Evolutionary conservation across 2,888 invertebrate genomes (phyloP).

Genomic region (Nomada ferruginata): DNA sequence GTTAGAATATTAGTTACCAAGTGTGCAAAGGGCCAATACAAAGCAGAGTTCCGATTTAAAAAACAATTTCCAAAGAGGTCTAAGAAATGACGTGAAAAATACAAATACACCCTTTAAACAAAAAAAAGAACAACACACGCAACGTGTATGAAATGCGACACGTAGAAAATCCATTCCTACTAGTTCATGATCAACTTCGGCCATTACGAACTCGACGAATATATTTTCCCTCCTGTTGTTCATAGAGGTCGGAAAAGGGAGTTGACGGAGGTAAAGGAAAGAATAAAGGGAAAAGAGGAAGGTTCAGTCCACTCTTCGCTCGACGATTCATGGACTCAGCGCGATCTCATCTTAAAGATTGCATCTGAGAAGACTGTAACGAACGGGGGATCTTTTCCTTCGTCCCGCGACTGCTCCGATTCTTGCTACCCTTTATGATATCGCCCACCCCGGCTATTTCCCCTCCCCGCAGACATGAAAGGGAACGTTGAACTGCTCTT

Average conservation of each 20-base stretch:
- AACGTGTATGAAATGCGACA: conserved; percentile 5
- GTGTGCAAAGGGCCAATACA: too few species aligned
- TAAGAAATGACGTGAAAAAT: too few species aligned
- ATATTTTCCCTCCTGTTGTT: conserved; percentile 13
- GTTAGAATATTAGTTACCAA: too few species aligned
- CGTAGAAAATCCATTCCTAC: conserved; percentile 11
- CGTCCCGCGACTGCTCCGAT: conserved; percentile 68
- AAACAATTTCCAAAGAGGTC: too few species aligned
- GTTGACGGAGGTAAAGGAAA: neutral
- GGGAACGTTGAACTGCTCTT: conserved; percentile 72
- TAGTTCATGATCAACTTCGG: conserved; percentile 40
- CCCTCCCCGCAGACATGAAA: conserved; percentile 28
- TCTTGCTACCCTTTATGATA: conserved; percentile 75
- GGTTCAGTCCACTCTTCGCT: conserved; percentile 56
- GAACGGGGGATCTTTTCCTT: conserved; percentile 67
- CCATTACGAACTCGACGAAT: conserved; percentile 48
- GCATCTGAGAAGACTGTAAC: conserved; percentile 71
- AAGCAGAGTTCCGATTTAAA: too few species aligned
- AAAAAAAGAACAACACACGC: neutral
- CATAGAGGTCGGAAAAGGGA: too few species aligned
- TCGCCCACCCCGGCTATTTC: conserved; percentile 56
- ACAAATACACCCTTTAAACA: neutral
- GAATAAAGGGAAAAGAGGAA: conserved; percentile 44
- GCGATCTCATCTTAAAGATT: conserved; percentile 77
- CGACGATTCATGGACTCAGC: conserved; percentile 76